Evolutionary conservation across 2,888 invertebrate species (phyloP), one percentile per base, ranked within the genome.

Genomic region (Heteropelma amictum): DNA sequence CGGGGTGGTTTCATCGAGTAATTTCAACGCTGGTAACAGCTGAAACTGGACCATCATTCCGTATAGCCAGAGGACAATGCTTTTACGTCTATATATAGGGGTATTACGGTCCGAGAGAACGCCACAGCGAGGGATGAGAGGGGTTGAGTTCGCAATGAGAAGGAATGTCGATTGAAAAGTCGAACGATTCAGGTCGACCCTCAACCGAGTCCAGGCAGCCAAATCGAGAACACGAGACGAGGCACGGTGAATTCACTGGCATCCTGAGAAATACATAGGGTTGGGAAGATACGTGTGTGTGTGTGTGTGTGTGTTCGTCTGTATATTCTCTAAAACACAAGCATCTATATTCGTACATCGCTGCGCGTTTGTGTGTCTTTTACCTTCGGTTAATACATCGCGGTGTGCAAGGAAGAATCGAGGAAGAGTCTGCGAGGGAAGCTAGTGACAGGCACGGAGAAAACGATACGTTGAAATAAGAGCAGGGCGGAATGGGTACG

Each of bases 141-240:
- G 58, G 53, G 45, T 65, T 64, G 73, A 58, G 49, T 51, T 67
- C 28, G 54, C 75, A 67, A 71, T 71, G 75, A 63, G 75, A 56
- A 71, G 75, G 75, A 71, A 75, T 75, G 75, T 75, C 75, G 75
- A 75, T 75, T 75, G 75, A 75, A 71, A 75, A 75, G 71, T 71
- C 75, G 75, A 71, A 75, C 75, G 75, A 75, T 75, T 75, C 75
- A 75, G 75, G 75, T 75, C 75, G 75, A 75, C 61, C 75, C 75
- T 71, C 71, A 26, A 54, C 30, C 56, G 26, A 53, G 70, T 63
- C 56, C 54, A 53, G 47, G 21, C 67, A 63, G 68, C 71, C 71
- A 58, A 75, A 75, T 71, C 65, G 71, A 67, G 75, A 71, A 75
- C 71, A 68, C 75, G 68, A 40, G 53, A 70, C 38, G 58, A 68